Evolutionary conservation across 1,140 invertebrate species (phyloP), one percentile per base, ranked within the genome.

Genomic region (Micrasema longulum): DNA sequence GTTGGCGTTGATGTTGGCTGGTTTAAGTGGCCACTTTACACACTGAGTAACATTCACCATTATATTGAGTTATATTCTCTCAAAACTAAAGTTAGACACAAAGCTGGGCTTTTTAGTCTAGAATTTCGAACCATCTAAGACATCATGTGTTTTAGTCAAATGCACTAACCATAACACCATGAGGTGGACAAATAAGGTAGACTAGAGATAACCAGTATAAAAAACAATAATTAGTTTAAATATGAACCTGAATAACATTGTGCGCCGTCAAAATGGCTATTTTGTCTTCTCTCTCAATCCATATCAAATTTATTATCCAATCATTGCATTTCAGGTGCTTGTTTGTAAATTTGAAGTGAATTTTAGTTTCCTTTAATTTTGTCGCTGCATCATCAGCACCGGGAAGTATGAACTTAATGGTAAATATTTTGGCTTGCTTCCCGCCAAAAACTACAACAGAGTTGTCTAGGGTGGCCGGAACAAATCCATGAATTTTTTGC

Each of bases 401-500:
- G 79, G 6, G 31, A 36, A 35, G 43, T 50, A 36, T 43, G 14
- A 76, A 65, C 36, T 72, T 18, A 63, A 82, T 75, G 52, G 71
- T 23, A 52, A 81, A 82, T 35, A 82, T 74, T 64, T 77, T 77
- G 9, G 86, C 66, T 71, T 79, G 74, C 74, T 83, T 86, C 64
- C 80, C 83, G 55, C 86, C 87, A 79, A 81, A 86, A 35, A 88
- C 60, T 38, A 85, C 77, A 26, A 87, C 62, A 64, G 78, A 77
- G 57, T 81, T 77, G 18, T 76, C 66, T 20, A 71, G 53, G 65
- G 76, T 74, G 69, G 78, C 73, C 14, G 79, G 67, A 52, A 75
- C 72, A 66, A 88, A 85, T 20, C 81, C 83, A 78, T 85, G 82
- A 74, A 88, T 85, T 77, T 85, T 84, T 72, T 83, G 80, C 1